These are phyloP conservation scores for Cossypha niveicapilla DNA, from an alignment of 2,797 vertebrate genomes.

Conservation along the genomic window DNA sequence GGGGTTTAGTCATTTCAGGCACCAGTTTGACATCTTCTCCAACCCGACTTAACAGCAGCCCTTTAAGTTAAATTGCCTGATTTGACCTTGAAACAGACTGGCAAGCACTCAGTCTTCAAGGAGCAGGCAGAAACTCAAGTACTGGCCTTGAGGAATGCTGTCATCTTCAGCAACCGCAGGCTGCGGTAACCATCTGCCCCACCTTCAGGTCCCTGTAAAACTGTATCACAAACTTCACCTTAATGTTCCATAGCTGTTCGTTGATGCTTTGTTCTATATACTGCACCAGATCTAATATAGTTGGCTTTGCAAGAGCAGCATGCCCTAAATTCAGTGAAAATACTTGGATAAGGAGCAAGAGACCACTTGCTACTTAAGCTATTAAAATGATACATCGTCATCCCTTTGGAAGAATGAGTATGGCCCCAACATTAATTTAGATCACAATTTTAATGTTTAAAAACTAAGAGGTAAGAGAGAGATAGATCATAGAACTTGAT, in stretches of 20 bases:
- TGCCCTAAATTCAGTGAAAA: not conserved
- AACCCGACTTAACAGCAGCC: not conserved
- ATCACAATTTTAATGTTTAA: constrained; percentile 73
- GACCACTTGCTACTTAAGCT: not conserved
- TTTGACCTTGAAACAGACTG: not conserved
- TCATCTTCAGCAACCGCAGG: not conserved
- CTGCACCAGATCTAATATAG: not conserved
- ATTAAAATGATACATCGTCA: not conserved
- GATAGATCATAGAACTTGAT: constrained; percentile 62
- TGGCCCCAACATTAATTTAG: constrained; percentile 3
- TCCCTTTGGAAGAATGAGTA: not conserved
- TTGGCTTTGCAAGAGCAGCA: not conserved
- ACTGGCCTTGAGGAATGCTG: not conserved
- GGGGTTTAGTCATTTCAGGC: not conserved
- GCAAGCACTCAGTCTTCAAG: not conserved
- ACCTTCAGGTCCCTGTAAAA: not conserved
- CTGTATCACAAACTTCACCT: not conserved
- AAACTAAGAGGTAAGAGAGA: constrained; percentile 68
- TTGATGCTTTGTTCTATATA: not conserved
- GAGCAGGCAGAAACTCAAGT: not conserved
- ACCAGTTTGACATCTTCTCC: not conserved
- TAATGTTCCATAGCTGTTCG: not conserved
- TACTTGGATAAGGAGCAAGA: not conserved
- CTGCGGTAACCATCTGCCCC: not conserved
- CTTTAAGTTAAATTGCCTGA: not conserved